Evolutionary conservation across 2,797 vertebrate species (phyloP).

Genomic region (Hirundo rustica): DNA sequence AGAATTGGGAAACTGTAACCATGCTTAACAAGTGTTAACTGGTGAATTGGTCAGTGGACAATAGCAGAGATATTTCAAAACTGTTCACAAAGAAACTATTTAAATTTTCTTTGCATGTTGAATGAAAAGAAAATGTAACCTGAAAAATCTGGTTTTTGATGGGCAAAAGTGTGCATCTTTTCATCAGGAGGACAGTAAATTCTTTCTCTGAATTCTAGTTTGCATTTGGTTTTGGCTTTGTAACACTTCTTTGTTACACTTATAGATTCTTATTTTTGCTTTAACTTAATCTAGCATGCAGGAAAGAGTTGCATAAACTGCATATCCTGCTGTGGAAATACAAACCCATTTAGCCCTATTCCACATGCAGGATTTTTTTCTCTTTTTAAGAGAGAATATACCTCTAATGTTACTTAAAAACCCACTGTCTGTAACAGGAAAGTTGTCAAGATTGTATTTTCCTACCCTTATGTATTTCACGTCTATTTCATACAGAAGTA

Average conservation of each 20-base stretch:
- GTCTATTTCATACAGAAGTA: background rate
- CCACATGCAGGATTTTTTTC: background rate
- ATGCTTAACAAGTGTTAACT: background rate
- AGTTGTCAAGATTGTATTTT: background rate
- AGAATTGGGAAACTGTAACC: background rate
- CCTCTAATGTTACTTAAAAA: background rate
- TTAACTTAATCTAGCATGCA: background rate
- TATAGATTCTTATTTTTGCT: background rate
- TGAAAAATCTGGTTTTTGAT: background rate
- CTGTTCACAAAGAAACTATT: background rate
- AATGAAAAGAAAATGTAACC: background rate
- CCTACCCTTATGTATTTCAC: background rate
- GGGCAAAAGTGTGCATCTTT: background rate
- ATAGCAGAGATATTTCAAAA: background rate
- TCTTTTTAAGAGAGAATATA: background rate
- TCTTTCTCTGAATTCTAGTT: background rate
- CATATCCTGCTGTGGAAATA: background rate
- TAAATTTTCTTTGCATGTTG: background rate
- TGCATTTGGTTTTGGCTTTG: background rate
- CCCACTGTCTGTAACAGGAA: background rate
- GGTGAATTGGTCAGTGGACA: background rate
- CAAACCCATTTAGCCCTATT: background rate
- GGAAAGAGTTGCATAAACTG: background rate
- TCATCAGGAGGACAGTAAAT: background rate
- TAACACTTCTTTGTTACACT: too few relatives aligned